Evolutionary conservation across 2,888 invertebrate genomes (phyloP).

Genomic region (Philereme vetulata): DNA sequence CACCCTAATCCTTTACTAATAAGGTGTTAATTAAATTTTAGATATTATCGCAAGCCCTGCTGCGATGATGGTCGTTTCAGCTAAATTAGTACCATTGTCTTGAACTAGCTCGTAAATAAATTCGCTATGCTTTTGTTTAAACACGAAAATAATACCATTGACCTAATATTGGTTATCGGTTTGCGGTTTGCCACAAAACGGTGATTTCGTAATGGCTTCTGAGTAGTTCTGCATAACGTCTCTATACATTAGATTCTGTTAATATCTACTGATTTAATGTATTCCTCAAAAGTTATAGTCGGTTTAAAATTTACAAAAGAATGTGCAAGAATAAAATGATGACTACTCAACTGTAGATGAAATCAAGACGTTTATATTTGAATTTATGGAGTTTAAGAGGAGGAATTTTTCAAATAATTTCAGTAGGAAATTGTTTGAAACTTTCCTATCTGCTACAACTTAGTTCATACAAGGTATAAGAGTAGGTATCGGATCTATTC

Average conservation of each 20-base stretch:
- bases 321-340: neutral
- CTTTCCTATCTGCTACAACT: neutral
- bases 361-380: too few relatives aligned
- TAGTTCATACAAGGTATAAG: too few relatives aligned
- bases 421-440: neutral
- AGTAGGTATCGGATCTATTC: constrained; percentile 7
- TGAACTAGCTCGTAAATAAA: constrained; percentile 34
- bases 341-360: too few relatives aligned
- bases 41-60: constrained; percentile 7
- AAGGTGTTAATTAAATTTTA: neutral
- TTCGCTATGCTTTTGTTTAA: constrained; percentile 33
- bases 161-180: constrained; percentile 45
- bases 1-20: constrained; percentile 5
- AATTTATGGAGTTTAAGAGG: too few relatives aligned
- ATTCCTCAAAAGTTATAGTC: constrained; percentile 12
- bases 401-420: too few relatives aligned
- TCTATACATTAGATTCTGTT: constrained; percentile 8
- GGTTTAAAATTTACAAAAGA: neutral
- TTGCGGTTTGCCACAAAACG: constrained; percentile 36
- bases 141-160: constrained; percentile 44
- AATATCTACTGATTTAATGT: neutral
- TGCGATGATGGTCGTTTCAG: constrained; percentile 14
- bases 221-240: constrained; percentile 13
- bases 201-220: constrained; percentile 29
- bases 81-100: constrained; percentile 50